Base-by-base conservation (phyloP, 1,140 invertebrate species). In the Microplitis mediator region DNA sequence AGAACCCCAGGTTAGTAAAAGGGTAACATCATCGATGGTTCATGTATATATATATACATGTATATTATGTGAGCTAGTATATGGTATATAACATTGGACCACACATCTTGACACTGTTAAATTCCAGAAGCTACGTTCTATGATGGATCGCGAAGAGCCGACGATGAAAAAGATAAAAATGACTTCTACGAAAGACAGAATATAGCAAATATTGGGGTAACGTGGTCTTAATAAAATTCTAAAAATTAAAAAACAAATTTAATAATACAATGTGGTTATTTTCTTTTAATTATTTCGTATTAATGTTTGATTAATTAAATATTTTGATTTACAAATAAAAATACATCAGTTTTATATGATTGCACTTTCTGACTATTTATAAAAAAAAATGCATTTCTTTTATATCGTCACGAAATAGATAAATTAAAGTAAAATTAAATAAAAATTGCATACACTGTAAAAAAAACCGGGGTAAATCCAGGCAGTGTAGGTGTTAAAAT, bases 111-210 rank as follows among this genome's bases (percentile, higher is more conserved):
- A 76, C 68, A 78, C 75, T 71, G 76, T 78, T 82, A 77, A 85
- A 85, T 86, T 86, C 83, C 85, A 85, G 79, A 84, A 85, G 83
- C 81, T 81, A 82, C 81, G 83, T 84, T 85, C 84, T 86, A 86
- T 86, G 85, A 86, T 85, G 84, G 80, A 86, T 86, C 73, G 77
- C 36, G 56, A 13, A 56, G 36, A 66, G 36, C n/a, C 36, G 51
- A 39, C 51, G 69, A 80, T 82, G 81, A 80, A 82, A 81, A 70
- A 65, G 70, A 74, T 62, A 52, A 71, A 75, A 54, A 58, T 62
- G 52, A 39, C 62, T 83, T 81, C 82, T 77, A 78, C 76, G 78
- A 83, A 84, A 71, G 74, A 67, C 72, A 70, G 64, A 61, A 61
- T 62, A 51, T 58, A 23, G 34, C 31, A 16, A 35, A 63, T 63